phyloP scores from a whole-genome alignment of 2,797 vertebrate genomes.

The Poeciliopsis gracilis region DNA sequence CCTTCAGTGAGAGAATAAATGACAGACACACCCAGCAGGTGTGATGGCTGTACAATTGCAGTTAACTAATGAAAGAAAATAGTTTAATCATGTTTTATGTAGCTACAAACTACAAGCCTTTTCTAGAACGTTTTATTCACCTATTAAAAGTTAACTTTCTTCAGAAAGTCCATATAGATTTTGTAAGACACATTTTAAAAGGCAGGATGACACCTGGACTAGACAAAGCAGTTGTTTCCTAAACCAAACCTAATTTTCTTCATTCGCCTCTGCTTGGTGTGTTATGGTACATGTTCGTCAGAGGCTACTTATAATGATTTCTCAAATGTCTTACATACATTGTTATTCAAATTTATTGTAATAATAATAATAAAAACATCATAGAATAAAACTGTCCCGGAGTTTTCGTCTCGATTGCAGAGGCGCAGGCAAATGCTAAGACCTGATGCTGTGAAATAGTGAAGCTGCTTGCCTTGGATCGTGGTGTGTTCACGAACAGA shows the following conservation, averaged over 20 bases:
- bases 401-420: background rate
- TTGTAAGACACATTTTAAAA: background rate
- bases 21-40: too few relatives aligned
- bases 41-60: too few relatives aligned
- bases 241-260: background rate
- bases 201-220: background rate
- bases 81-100: background rate
- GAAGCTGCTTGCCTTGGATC: background rate
- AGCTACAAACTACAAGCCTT: background rate
- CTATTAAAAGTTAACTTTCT: background rate
- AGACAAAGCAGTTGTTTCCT: background rate
- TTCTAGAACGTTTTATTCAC: background rate
- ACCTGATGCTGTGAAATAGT: background rate
- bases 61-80: background rate
- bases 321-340: background rate
- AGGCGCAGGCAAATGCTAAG: background rate
- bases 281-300: background rate
- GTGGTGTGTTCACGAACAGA: background rate
- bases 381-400: background rate
- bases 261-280: background rate
- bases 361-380: background rate
- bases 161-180: background rate
- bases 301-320: background rate
- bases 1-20: too few relatives aligned
- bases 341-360: background rate